Base-by-base conservation (phyloP, 1,140 invertebrate species). In the Potamilus streckersoni region DNA sequence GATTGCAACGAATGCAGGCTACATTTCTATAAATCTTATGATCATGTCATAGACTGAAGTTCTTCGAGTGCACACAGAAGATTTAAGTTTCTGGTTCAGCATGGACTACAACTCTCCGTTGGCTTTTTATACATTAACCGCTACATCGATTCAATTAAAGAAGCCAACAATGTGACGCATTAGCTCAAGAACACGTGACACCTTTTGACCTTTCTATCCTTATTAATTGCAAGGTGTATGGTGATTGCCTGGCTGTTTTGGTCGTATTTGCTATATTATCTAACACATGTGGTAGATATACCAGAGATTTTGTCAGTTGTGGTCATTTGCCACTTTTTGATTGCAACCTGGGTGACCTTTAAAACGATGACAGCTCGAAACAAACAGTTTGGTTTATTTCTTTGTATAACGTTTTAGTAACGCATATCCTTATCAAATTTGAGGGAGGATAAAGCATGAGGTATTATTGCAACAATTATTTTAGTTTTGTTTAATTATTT, bases 241-340 rank as follows among this genome's bases (percentile, higher is more conserved):
- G n/a, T 23, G 23, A 60, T 17, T n/a, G 56, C 68, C 6, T 31
- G 57, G n/a, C 68, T 20, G 68, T 55, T 16, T 59, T 59, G 11
- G 19, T 59, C 68, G 6, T 59, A 16, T 58, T 58, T n/a, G 68
- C 68, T 20, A 55, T 57, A 69, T 69, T 69, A 58, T 69, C 58
- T 14, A 57, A 59, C 59, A 69, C 19, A 66, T 19, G 38, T 49
- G 38, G 0, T 49, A 6, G 2, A 49, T 8, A 49, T 8, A 6
- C 38, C 38, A 49, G 38, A 0, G 11, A 49, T 49, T 4, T 49
- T 4, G 38, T 6, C 38, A 49, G 38, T 11, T 49, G 38, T 31
- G 27, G 27, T 31, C 23, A 23, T 23, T 23, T 23, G 23, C 38
- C 38, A 49, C 38, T 49, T 6, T 38, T 49, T 49, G 38, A 49